A percentile compares a stretch with the other conserved stretches of the same genome.
Evolutionary conservation across 2,888 invertebrate species (phyloP).

Genomic region (Drosophila mimica): DNA sequence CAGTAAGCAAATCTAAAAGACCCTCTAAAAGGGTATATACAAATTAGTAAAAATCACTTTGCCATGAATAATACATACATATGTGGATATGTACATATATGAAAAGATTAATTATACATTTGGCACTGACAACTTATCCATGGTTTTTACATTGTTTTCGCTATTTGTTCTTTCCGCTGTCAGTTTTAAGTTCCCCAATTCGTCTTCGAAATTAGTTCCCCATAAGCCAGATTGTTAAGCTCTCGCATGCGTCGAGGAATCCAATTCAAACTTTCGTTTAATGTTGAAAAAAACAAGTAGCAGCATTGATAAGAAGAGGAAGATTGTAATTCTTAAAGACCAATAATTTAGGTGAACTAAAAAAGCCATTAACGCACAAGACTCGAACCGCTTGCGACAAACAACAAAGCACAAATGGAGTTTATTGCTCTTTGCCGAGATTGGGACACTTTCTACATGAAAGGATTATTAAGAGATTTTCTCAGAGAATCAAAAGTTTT

Average conservation of each 20-base stretch:
- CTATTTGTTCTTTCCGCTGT: slow-evolving; percentile 6
- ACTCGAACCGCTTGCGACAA: slow-evolving; percentile 1
- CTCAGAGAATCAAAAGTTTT: slow-evolving; percentile 57
- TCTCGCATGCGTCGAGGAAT: background rate
- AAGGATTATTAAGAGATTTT: slow-evolving; percentile 63
- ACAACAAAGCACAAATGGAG: slow-evolving; percentile 29
- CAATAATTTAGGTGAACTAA: background rate
- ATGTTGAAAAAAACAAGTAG: background rate
- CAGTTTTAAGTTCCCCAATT: slow-evolving; percentile 9
- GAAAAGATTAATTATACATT: slow-evolving; percentile 42
- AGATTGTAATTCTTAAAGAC: background rate
- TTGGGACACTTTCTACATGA: slow-evolving; percentile 49
- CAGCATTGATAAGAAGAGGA: background rate
- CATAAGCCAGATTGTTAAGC: background rate
- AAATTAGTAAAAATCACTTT: slow-evolving; percentile 14
- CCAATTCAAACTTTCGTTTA: background rate
- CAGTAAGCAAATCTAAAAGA: background rate
- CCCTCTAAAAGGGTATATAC: background rate
- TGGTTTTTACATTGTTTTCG: slow-evolving; percentile 13
- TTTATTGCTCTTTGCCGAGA: slow-evolving; percentile 41
- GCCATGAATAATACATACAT: slow-evolving; percentile 4
- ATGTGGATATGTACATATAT: background rate
- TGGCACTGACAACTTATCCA: slow-evolving; percentile 34
- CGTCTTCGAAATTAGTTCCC: slow-evolving; percentile 14
- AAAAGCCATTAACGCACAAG: slow-evolving; percentile 7